Percentiles rank a stretch among this genome's conserved stretches.
Evolutionary conservation across 2,888 invertebrate species (phyloP).

Genomic region (Mamestra brassicae): DNA sequence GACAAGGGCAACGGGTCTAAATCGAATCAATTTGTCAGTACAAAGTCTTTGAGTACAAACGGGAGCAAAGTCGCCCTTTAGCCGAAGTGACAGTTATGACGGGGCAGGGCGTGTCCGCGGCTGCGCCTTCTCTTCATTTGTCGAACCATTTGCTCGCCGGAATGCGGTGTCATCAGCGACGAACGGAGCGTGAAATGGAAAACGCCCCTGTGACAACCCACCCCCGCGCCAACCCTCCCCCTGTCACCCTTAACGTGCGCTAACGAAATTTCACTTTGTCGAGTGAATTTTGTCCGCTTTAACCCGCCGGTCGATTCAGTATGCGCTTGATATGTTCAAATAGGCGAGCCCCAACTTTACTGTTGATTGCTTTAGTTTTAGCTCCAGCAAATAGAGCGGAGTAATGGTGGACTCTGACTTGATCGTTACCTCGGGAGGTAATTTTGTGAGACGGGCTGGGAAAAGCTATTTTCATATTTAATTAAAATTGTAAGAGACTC

Average conservation of each 20-base stretch:
- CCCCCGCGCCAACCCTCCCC: constrained; percentile 69
- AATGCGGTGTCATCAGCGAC: constrained; percentile 90
- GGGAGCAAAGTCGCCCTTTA: constrained; percentile 71
- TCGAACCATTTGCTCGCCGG: constrained; percentile 89
- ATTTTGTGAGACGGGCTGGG: constrained; percentile 29
- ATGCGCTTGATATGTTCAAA: constrained; percentile 76
- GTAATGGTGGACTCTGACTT: constrained; percentile 41
- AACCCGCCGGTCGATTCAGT: constrained; percentile 66
- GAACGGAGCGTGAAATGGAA: constrained; percentile 91
- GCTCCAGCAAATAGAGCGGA: constrained; percentile 66
- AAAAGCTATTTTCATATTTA: constrained; percentile 46
- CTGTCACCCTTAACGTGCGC: constrained; percentile 80
- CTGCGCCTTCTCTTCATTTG: constrained; percentile 88
- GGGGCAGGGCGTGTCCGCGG: constrained; percentile 85
- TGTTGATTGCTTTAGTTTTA: constrained; percentile 76
- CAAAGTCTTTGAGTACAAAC: constrained; percentile 71
- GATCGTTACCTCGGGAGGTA: constrained; percentile 48
- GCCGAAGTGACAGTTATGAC: constrained; percentile 88
- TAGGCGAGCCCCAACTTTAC: constrained; percentile 69
- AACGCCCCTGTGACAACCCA: constrained; percentile 88
- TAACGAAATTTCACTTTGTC: constrained; percentile 86
- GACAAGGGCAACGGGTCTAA: constrained; percentile 72
- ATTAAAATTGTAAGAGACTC: constrained; percentile 44
- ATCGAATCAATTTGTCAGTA: constrained; percentile 84
- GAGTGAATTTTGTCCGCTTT: constrained; percentile 74